These are phyloP conservation scores for Andrena bicolor DNA, from an alignment of 2,888 invertebrate species.

Conservation along the genomic window DNA sequence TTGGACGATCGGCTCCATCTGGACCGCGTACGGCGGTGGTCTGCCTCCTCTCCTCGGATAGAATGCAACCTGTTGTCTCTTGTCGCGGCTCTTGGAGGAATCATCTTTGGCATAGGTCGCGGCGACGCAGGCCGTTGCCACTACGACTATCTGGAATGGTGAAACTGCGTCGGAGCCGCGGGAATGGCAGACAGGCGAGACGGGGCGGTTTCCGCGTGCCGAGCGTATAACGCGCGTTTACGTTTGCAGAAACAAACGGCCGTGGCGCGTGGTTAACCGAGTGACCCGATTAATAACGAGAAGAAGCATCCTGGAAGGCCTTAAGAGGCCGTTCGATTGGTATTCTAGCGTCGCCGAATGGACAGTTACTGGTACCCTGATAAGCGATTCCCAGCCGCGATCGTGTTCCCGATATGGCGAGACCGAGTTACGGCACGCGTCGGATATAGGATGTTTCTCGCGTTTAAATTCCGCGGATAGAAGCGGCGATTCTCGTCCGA, in stretches of 20 bases:
- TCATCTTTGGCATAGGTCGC: conserved; percentile 76
- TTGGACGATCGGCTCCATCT: conserved; percentile 92
- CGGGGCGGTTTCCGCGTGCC: background rate
- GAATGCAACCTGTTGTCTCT: conserved; percentile 80
- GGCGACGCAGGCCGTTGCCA: conserved; percentile 65
- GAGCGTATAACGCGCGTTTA: conserved; percentile 13
- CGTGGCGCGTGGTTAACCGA: conserved; percentile 76
- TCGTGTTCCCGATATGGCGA: conserved; percentile 74
- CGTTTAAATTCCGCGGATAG: conserved; percentile 46
- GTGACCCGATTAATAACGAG: conserved; percentile 81
- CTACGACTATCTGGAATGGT: conserved; percentile 72
- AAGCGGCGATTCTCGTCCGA: conserved; percentile 36
- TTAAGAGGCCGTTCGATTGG: conserved; percentile 78
- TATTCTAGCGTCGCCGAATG: conserved; percentile 77
- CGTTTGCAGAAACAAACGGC: conserved; percentile 50
- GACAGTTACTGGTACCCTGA: conserved; percentile 76
- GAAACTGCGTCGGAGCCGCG: conserved; percentile 39
- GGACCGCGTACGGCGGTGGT: conserved; percentile 91
- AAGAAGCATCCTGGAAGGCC: conserved; percentile 75
- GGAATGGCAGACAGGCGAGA: background rate
- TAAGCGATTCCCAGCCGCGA: conserved; percentile 76
- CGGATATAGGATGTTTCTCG: conserved; percentile 58
- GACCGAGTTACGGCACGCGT: conserved; percentile 64
- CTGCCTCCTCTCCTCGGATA: conserved; percentile 77
- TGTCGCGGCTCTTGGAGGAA: conserved; percentile 75